Percentiles rank a stretch among this genome's conserved stretches.
Evolutionary conservation across 1,140 invertebrate species (phyloP).

Genomic region (Pogonomyrmex barbatus): DNA sequence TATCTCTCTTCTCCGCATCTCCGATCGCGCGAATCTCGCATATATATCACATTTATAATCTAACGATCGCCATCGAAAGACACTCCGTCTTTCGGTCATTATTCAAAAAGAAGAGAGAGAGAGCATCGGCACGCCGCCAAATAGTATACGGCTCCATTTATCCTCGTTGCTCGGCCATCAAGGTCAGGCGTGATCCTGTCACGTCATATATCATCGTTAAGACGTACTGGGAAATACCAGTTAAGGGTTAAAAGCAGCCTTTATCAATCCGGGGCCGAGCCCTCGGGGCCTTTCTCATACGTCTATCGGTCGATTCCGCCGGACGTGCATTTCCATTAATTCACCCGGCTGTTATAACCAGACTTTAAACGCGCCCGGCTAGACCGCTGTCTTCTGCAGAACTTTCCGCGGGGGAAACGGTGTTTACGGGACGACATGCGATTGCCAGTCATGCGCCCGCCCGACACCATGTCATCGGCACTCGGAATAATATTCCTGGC

Average conservation of each 20-base stretch:
- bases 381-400: conserved; percentile 53
- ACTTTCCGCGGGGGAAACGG: conserved; percentile 36
- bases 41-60: conserved; percentile 35
- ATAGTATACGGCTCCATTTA: conserved; percentile 68
- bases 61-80: not conserved
- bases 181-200: conserved; percentile 74
- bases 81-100: conserved; percentile 43
- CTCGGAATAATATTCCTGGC: not conserved
- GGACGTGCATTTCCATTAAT: conserved; percentile 74
- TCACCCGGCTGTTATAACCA: conserved; percentile 56
- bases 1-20: not conserved
- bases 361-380: conserved; percentile 65
- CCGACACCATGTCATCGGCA: conserved; percentile 7
- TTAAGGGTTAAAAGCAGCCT: conserved; percentile 76
- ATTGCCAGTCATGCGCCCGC: not conserved
- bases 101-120: conserved; percentile 63
- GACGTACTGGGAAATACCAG: conserved; percentile 69
- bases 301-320: conserved; percentile 55
- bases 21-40: not conserved
- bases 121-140: conserved; percentile 61
- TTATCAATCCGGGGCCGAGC: conserved; percentile 70
- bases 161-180: conserved; percentile 72
- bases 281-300: conserved; percentile 72
- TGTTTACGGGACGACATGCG: conserved; percentile 6
- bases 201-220: conserved; percentile 75